Conservation (phyloP, 1,140 invertebrate species). For the Ceratina japonica region DNA sequence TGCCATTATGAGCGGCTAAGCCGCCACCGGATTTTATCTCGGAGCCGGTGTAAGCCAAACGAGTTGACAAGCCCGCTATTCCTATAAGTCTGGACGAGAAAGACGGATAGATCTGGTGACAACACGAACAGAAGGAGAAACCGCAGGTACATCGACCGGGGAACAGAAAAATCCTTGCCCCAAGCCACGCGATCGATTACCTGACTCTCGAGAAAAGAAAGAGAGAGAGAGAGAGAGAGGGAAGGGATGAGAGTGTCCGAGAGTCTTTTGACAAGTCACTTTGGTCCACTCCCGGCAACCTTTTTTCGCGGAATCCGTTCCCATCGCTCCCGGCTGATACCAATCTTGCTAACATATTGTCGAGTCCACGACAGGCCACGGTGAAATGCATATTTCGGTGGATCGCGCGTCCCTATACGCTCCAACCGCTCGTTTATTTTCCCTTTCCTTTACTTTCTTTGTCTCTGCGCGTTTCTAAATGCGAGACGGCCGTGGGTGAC, state of each 20-base stretch:
- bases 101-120: slow-evolving; percentile 4
- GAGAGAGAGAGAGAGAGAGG: not conserved
- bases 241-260: not conserved
- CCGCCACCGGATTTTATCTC: slow-evolving; percentile 59
- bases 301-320: slow-evolving; percentile 51
- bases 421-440: slow-evolving; percentile 13
- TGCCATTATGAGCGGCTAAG: slow-evolving; percentile 51
- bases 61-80: slow-evolving; percentile 42
- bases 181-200: slow-evolving; percentile 54
- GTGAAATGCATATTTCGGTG: slow-evolving; percentile 46
- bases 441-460: not conserved
- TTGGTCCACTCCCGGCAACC: slow-evolving; percentile 27
- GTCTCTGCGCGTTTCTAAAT: not conserved
- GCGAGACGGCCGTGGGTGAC: not conserved
- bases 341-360: slow-evolving; percentile 44
- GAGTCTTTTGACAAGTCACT: slow-evolving; percentile 61
- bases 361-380: not conserved
- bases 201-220: slow-evolving; percentile 1
- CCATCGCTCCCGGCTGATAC: slow-evolving; percentile 38
- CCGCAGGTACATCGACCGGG: slow-evolving; percentile 17
- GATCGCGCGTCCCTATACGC: slow-evolving; percentile 22
- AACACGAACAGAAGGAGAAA: slow-evolving; percentile 41
- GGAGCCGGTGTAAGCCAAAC: slow-evolving; percentile 47
- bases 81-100: not conserved
- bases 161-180: slow-evolving; percentile 43